These are phyloP conservation scores for Oeneis ivallda DNA, from an alignment of 2,888 invertebrate species.

Conservation along the genomic window DNA sequence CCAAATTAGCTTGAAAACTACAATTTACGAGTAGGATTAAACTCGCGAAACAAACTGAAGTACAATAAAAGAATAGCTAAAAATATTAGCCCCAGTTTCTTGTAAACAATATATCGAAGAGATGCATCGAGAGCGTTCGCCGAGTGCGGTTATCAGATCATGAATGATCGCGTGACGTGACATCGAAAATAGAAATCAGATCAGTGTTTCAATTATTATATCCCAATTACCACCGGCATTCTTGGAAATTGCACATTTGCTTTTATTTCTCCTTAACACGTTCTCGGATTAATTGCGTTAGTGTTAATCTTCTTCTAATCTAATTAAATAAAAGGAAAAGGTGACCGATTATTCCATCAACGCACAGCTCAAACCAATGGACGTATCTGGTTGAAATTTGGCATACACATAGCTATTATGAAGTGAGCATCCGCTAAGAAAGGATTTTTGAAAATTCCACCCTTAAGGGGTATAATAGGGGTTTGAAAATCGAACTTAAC, in stretches of 20 bases:
- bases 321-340: no score
- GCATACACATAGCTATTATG: no score
- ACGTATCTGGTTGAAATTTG: no score
- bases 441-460: no score
- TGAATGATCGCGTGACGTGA: conserved; percentile 47
- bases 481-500: no score
- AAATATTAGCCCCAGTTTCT: conserved; percentile 26
- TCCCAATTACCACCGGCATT: conserved; percentile 37
- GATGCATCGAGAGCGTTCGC: conserved; percentile 34
- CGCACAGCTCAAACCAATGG: no score
- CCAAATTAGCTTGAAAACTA: no score
- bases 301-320: no score
- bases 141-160: conserved; percentile 47
- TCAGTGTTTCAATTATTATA: conserved; percentile 40
- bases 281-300: conserved; percentile 12
- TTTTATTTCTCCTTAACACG: conserved; percentile 10
- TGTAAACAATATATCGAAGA: conserved; percentile 22
- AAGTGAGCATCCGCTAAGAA: no score
- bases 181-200: conserved; percentile 44
- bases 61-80: not conserved
- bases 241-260: conserved; percentile 20
- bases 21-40: not conserved
- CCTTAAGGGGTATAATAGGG: no score
- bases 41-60: not conserved
- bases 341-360: no score